A percentile compares a stretch with the other conserved stretches of the same genome.
These are phyloP conservation scores for Drosophila murphyi DNA, from an alignment of 1,140 invertebrate genomes.

Conservation along the genomic window DNA sequence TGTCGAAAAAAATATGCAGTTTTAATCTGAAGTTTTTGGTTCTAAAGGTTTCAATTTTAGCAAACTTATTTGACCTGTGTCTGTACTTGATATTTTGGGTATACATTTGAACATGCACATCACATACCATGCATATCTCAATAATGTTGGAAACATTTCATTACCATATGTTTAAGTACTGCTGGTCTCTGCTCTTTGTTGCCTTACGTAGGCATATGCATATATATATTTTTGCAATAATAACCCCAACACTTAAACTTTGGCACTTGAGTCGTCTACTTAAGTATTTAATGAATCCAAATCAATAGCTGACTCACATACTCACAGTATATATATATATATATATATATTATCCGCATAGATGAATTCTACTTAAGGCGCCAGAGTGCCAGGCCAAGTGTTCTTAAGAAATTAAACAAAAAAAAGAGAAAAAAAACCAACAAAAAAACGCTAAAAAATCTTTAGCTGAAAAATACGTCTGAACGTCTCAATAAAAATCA, in stretches of 20 bases:
- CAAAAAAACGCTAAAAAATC: constrained; percentile 11
- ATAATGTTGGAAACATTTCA: neutral
- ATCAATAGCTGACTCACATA: constrained; percentile 2
- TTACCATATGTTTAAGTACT: constrained; percentile 36
- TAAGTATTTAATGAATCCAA: constrained; percentile 77
- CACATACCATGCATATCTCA: too few relatives aligned
- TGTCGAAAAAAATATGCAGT: too few relatives aligned
- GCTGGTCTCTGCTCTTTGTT: constrained; percentile 29
- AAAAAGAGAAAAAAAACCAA: too few relatives aligned
- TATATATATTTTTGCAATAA: constrained; percentile 66
- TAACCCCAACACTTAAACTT: constrained; percentile 66
- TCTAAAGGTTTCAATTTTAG: too few relatives aligned
- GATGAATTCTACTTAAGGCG: constrained; percentile 67
- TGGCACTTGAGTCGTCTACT: constrained; percentile 75
- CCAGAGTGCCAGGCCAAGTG: constrained; percentile 72
- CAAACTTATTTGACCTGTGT: too few relatives aligned
- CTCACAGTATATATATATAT: constrained; percentile 2
- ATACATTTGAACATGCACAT: neutral
- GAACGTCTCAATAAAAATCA: constrained; percentile 17
- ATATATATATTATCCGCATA: neutral
- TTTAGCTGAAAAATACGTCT: constrained; percentile 11
- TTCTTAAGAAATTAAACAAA: constrained; percentile 60
- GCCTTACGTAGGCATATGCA: constrained; percentile 3
- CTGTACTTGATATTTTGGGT: neutral
- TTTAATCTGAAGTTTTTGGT: too few relatives aligned